Evolutionary conservation across 2,113 vertebrate species (phyloP).

Genomic region (Mandrillus leucophaeus): DNA sequence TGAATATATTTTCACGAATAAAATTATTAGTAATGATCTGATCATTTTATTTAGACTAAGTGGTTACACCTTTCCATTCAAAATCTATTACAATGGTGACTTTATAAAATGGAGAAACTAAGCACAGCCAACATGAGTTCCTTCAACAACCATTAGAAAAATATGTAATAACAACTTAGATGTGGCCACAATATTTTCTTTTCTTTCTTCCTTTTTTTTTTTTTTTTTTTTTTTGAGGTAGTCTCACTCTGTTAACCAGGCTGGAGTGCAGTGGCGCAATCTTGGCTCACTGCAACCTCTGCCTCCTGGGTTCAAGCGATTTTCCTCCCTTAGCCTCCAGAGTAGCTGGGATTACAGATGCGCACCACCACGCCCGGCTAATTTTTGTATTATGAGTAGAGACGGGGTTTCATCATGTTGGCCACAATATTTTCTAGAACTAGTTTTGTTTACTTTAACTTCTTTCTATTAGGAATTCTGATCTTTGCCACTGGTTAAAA

Average conservation of each 20-base stretch:
- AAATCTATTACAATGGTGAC: not conserved
- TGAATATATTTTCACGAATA: not conserved
- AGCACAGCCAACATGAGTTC: not conserved
- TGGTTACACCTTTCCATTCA: not conserved
- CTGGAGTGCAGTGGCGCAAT: too few relatives aligned
- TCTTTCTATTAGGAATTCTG: not conserved
- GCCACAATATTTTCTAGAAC: not conserved
- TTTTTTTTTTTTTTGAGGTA: too few relatives aligned
- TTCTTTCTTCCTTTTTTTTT: too few relatives aligned
- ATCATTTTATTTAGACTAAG: not conserved
- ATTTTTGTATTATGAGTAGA: too few relatives aligned
- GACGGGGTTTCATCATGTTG: not conserved
- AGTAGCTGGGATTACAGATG: too few relatives aligned
- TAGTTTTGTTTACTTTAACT: not conserved
- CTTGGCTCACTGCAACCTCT: too few relatives aligned
- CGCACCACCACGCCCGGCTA: too few relatives aligned
- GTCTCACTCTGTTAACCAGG: too few relatives aligned
- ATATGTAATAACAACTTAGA: not conserved
- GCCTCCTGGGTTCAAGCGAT: too few relatives aligned
- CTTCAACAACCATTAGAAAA: not conserved
- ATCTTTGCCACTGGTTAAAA: not conserved
- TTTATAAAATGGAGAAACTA: not conserved
- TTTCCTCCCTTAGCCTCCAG: too few relatives aligned
- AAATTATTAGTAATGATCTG: not conserved
- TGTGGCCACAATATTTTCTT: not conserved